phyloP scores from a whole-genome alignment of 2,797 vertebrate genomes.

The Oophaga sylvatica region DNA sequence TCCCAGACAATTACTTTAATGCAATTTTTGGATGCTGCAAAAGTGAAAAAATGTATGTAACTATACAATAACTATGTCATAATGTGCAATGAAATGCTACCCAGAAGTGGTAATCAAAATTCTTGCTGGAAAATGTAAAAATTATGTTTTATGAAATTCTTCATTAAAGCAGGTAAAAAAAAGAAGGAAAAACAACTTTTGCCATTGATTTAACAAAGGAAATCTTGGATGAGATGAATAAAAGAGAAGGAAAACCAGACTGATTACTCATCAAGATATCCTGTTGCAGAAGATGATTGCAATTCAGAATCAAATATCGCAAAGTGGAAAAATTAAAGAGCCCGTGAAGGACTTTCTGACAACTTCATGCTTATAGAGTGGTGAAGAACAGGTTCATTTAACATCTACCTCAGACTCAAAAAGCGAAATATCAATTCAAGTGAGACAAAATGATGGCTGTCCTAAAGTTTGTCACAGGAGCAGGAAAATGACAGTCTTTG shows the following conservation, averaged over 20 bases:
- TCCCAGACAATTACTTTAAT: no score
- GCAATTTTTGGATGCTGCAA: no score
- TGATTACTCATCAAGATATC: conserved; percentile 46
- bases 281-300: conserved; percentile 41
- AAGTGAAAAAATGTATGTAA: no score
- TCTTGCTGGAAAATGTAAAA: background rate
- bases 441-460: conserved; percentile 46
- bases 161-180: background rate
- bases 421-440: conserved; percentile 31
- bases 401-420: conserved; percentile 18
- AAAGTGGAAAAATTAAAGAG: conserved; percentile 48
- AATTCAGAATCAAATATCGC: conserved; percentile 51
- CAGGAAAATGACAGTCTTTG: conserved; percentile 5
- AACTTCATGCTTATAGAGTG: conserved; percentile 1
- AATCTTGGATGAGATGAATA: conserved; percentile 29
- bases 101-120: background rate
- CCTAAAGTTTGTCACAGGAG: conserved; percentile 26
- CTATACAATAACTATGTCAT: no score
- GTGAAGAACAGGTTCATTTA: conserved; percentile 42
- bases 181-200: background rate
- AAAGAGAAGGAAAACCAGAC: conserved; percentile 9
- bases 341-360: conserved; percentile 43
- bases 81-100: background rate
- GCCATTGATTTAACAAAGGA: conserved; percentile 28
- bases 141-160: background rate